A percentile compares a stretch with the other conserved stretches of the same genome.
Conservation (phyloP, 2,888 invertebrate genomes). For the Eilema sororculum region DNA sequence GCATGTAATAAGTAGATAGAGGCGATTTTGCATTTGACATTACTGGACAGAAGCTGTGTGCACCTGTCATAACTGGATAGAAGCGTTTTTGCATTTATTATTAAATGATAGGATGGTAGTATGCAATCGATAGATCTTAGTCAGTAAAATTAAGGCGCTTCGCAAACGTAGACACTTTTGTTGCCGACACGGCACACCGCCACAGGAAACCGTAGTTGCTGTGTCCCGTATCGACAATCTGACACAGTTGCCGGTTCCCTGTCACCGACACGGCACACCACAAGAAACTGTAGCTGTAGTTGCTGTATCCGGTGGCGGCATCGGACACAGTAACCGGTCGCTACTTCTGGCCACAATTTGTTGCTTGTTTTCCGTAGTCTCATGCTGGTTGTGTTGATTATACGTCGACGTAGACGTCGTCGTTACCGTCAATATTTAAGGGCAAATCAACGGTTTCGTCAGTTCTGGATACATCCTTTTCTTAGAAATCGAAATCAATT, state of each 20-base stretch:
- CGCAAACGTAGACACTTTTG: too few relatives aligned
- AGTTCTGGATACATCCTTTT: too few relatives aligned
- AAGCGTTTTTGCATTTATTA: too few relatives aligned
- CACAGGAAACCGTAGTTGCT: slow-evolving; percentile 18
- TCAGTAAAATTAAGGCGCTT: too few relatives aligned
- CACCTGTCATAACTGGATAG: too few relatives aligned
- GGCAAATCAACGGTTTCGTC: not conserved
- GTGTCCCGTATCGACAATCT: slow-evolving; percentile 14
- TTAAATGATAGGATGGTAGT: too few relatives aligned
- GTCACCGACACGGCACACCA: too few relatives aligned
- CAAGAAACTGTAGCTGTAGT: slow-evolving; percentile 7
- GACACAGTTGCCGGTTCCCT: slow-evolving; percentile 11
- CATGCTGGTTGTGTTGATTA: slow-evolving; percentile 5
- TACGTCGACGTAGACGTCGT: slow-evolving; percentile 8
- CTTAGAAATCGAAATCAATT: too few relatives aligned
- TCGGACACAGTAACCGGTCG: slow-evolving; percentile 11
- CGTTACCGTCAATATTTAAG: slow-evolving; percentile 2
- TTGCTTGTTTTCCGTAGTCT: not conserved
- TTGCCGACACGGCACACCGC: slow-evolving; percentile 15
- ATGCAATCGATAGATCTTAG: too few relatives aligned
- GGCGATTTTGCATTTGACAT: too few relatives aligned
- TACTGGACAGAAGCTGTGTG: too few relatives aligned
- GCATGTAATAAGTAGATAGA: too few relatives aligned
- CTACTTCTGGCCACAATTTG: slow-evolving; percentile 6
- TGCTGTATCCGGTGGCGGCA: slow-evolving; percentile 10